These are phyloP conservation scores for Synanthedon andrenaeformis DNA, from an alignment of 2,888 invertebrate species.

Conservation along the genomic window DNA sequence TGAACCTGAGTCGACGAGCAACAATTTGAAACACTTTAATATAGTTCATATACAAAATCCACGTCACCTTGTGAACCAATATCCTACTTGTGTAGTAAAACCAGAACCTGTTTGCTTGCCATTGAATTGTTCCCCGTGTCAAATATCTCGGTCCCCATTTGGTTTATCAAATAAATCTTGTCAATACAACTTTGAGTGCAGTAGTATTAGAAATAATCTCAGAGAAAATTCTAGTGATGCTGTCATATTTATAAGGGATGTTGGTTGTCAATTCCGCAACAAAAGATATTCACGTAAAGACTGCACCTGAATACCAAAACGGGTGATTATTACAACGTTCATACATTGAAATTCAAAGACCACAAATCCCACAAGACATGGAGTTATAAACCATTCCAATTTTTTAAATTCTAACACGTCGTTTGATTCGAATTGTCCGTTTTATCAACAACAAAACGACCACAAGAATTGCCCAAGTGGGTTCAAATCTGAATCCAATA, in stretches of 20 bases:
- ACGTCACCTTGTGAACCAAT: constrained; percentile 23
- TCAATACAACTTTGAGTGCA: constrained; percentile 22
- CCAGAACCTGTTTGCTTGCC: constrained; percentile 19
- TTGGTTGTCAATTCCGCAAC: constrained; percentile 51
- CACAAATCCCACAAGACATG: constrained; percentile 27
- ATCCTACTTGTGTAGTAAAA: constrained; percentile 20
- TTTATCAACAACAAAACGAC: constrained; percentile 20
- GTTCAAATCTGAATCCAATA: constrained; percentile 21
- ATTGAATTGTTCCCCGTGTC: constrained; percentile 18
- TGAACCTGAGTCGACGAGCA: constrained; percentile 24
- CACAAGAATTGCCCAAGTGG: constrained; percentile 14
- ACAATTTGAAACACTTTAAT: constrained; percentile 22
- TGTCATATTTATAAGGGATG: constrained; percentile 51
- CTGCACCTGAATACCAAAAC: constrained; percentile 22
- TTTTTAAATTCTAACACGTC: constrained; percentile 26
- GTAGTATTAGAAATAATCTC: background rate
- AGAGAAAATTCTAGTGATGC: constrained; percentile 23
- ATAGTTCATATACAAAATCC: constrained; percentile 24
- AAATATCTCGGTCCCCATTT: constrained; percentile 17
- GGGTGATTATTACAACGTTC: constrained; percentile 26
- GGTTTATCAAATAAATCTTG: constrained; percentile 40
- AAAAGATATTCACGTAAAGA: constrained; percentile 23
- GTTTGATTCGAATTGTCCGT: constrained; percentile 29
- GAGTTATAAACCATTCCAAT: too few relatives aligned
- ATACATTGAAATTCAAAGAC: constrained; percentile 40